Base-by-base conservation (phyloP, 2,888 invertebrate genomes). In the Galeopsomyia nigrocyanea region DNA sequence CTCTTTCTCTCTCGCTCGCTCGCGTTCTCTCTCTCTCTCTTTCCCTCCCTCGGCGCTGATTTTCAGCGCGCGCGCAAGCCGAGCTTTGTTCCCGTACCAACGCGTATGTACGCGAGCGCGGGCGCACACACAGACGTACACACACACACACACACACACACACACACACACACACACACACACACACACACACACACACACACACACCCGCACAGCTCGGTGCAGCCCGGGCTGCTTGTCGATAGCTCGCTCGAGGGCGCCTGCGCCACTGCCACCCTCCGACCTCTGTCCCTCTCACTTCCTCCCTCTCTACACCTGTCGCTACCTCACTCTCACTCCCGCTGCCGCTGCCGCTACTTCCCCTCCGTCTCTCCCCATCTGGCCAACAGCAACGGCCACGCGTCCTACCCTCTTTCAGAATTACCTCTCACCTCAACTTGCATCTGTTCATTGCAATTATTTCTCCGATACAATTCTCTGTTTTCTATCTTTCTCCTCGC, bases 271-370 rank as follows among this genome's bases (percentile, higher is more conserved):
- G 6, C n/a, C 49, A 31, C 55, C 46, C 55, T 50, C 50, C 17
- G n/a, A 22, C 50, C 10, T n/a, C 64, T 21, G 17, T 21, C 64
- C 39, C 47, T 55, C 56, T 47, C 51, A 13, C 49, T 14, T 49
- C 14, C 21, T 58, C 66, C 56, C 62, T 22, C 63, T 2, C 51
- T 63, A 46, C 57, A 17, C 55, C 21, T 26, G 21, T 22, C 58
- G 16, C 71, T 56, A 60, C 31, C 75, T 65, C 66, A 17, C 31
- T 14, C 21, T 16, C 14, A 5, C 13, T 60, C 56, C n/a, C 58
- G 17, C 57, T 55, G 58, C 39, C 14, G 53, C 19, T 9, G 17
- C 17, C 53, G 53, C 53, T 5, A 53, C 22, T 47, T 21, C 14
- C 50, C 5, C 17, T n/a, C 9, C 49, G 1, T n/a, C 9, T 14